phyloP scores from a whole-genome alignment of 2,888 invertebrate genomes.

The Anarsia innoxiella region DNA sequence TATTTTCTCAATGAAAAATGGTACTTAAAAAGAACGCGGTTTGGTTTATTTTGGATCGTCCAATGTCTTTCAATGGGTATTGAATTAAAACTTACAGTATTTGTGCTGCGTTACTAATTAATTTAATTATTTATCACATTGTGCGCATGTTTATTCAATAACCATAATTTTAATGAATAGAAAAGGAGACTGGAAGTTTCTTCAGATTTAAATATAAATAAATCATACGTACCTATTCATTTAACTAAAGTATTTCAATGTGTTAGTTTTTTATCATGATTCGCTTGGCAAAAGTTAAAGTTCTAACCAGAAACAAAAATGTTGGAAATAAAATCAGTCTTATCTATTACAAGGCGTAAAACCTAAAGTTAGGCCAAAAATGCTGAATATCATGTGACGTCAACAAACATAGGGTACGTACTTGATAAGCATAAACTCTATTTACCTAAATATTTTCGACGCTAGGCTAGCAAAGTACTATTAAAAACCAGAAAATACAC shows the following conservation, averaged over 20 bases:
- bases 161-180: constrained; percentile 41
- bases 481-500: constrained; percentile 30
- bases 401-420: too few species aligned
- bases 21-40: constrained; percentile 44
- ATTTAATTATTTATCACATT: constrained; percentile 67
- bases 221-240: not conserved
- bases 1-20: constrained; percentile 56
- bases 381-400: too few species aligned
- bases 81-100: constrained; percentile 71
- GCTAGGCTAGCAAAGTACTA: not conserved
- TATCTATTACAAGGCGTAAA: too few species aligned
- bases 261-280: too few species aligned
- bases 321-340: too few species aligned
- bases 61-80: constrained; percentile 53
- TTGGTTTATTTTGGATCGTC: constrained; percentile 54
- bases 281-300: too few species aligned
- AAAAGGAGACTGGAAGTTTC: not conserved
- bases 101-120: constrained; percentile 67
- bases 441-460: too few species aligned
- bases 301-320: too few species aligned
- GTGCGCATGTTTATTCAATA: constrained; percentile 57
- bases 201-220: not conserved
- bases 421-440: too few species aligned
- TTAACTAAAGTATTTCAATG: not conserved
- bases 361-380: too few species aligned